Evolutionary conservation across 1,140 invertebrate species (phyloP).

Genomic region (Drosophila ogumai): DNA sequence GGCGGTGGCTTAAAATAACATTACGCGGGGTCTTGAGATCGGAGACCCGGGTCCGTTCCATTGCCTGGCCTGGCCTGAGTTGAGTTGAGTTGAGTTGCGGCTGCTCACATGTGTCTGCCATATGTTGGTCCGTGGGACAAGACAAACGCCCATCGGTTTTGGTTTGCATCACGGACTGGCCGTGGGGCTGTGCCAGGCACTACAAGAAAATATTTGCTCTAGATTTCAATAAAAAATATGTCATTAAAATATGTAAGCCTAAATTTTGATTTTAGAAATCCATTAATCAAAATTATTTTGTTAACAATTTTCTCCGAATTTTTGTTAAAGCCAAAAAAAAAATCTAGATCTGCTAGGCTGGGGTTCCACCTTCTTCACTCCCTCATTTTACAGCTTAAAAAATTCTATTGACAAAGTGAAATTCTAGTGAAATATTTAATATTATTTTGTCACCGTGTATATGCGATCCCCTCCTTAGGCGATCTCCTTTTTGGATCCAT

Average conservation of each 20-base stretch:
- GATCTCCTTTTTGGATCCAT: constrained; percentile 8
- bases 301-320: too few species aligned
- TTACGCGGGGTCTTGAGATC: constrained; percentile 41
- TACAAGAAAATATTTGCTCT: background rate
- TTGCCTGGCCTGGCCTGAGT: constrained; percentile 6
- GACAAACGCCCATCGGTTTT: constrained; percentile 55
- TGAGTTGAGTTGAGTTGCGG: constrained; percentile 35
- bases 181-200: constrained; percentile 42
- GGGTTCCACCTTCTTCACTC: too few species aligned
- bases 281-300: too few species aligned
- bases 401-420: too few species aligned
- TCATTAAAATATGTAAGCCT: too few species aligned
- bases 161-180: constrained; percentile 61
- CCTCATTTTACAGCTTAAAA: too few species aligned
- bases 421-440: too few species aligned
- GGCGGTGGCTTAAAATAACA: constrained; percentile 59
- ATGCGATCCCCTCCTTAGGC: background rate
- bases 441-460: background rate
- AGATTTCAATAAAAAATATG: background rate
- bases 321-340: too few species aligned
- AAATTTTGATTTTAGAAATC: too few species aligned
- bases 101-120: constrained; percentile 70
- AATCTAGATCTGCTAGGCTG: background rate
- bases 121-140: constrained; percentile 76
- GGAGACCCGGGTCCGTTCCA: constrained; percentile 36